Evolutionary conservation across 2,888 invertebrate species (phyloP), one percentile per base, ranked within the genome.

Genomic region (Prenolepis imparis): DNA sequence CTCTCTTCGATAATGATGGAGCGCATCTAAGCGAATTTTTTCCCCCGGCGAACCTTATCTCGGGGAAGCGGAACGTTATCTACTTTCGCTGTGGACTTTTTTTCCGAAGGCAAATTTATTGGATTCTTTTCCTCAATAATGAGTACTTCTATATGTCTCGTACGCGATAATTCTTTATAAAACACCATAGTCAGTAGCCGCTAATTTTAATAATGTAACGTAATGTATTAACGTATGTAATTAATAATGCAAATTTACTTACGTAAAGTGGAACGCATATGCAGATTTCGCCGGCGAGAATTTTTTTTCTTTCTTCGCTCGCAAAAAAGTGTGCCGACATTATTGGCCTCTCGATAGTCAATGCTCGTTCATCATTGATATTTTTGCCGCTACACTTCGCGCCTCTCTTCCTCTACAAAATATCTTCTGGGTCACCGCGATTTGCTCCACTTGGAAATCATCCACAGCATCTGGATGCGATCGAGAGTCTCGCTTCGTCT

Each of bases 341-440:
- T 59, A 28, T 64, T 48, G 18, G 15, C 36, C 36, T 52, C 5
- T 66, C 8, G 48, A 24, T 11, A 21, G 12, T 32, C 15, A 1
- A 64, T 48, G 15, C 36, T 12, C 18, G 9, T n/a, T 41, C 3
- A 9, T 44, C 41, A 36, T 41, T 39, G 73, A 73, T 28, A 28
- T 64, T 32, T 75, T 66, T 66, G 44, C 36, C 18, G 24, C 36
- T 75, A 28, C 15, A 59, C 24, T 57, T 72, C 12, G 15, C n/a
- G 5, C 15, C 59, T 73, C 28, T 59, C 55, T 77, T 39, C 24
- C 12, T 77, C 24, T 39, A 67, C 24, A 67, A 77, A 77, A 68
- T 52, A n/a, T 67, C 55, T 77, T 77, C 70, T 77, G 68, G 70
- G 70, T 68, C 77, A 77, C 15, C 28, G 41, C 70, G 68, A 68